Evolutionary conservation across 2,113 vertebrate genomes (phyloP).

Genomic region (Campylorhamphus procurvoides): DNA sequence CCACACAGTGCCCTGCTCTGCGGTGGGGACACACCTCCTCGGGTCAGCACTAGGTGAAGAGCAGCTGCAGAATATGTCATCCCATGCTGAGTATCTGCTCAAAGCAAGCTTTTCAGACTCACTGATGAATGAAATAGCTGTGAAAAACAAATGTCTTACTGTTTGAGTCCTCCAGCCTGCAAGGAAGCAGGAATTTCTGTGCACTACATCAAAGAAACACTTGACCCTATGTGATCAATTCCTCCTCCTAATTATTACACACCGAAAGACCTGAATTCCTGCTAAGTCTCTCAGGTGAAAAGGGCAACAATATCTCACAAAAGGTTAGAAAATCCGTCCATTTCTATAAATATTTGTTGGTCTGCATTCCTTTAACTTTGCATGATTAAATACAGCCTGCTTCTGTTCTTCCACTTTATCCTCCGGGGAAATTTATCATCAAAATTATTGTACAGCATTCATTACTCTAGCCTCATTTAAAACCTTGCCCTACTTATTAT

Average conservation of each 20-base stretch:
- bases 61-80: background rate
- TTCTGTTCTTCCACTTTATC: slow-evolving; percentile 63
- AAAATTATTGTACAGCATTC: slow-evolving; percentile 67
- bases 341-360: slow-evolving; percentile 53
- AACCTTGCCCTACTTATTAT: slow-evolving; percentile 72
- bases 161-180: background rate
- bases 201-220: slow-evolving; percentile 15
- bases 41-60: background rate
- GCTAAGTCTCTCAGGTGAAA: slow-evolving; percentile 11
- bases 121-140: background rate
- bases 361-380: slow-evolving; percentile 47
- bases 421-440: slow-evolving; percentile 66
- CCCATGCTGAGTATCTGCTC: background rate
- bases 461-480: slow-evolving; percentile 69
- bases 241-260: slow-evolving; percentile 6
- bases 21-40: background rate
- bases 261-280: background rate
- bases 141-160: slow-evolving; percentile 17
- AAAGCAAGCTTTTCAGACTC: slow-evolving; percentile 4
- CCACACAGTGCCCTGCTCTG: background rate
- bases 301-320: background rate
- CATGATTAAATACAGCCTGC: slow-evolving; percentile 64
- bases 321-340: background rate
- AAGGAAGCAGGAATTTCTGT: slow-evolving; percentile 15
- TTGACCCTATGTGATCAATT: slow-evolving; percentile 40